A percentile compares a stretch with the other conserved stretches of the same genome.
phyloP scores from a whole-genome alignment of 1,140 invertebrate genomes.

The Drosophila asahinai region DNA sequence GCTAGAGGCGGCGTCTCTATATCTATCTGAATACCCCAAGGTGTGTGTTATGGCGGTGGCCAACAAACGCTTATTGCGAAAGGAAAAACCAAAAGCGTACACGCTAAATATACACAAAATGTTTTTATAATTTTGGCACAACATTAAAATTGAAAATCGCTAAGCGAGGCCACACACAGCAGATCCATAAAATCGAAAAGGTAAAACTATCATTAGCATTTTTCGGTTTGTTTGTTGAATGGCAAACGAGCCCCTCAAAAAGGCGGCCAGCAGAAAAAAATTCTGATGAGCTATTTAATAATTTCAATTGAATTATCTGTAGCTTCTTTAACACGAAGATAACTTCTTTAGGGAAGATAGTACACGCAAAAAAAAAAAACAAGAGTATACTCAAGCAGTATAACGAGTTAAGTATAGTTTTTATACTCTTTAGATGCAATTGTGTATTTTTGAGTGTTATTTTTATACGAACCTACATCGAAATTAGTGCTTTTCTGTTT shows the following conservation, averaged over 20 bases:
- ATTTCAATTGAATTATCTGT: background rate
- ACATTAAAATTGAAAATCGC: conserved; percentile 27
- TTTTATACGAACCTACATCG: too few species aligned
- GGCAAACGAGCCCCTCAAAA: conserved; percentile 20
- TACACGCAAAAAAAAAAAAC: too few species aligned
- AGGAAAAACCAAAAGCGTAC: conserved; percentile 21
- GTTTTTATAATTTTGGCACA: conserved; percentile 37
- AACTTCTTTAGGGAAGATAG: background rate
- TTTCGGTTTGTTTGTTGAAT: conserved; percentile 8
- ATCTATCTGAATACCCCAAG: conserved; percentile 10
- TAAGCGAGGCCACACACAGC: conserved; percentile 24
- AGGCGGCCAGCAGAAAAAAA: background rate
- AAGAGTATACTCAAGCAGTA: too few species aligned
- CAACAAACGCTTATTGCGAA: conserved; percentile 15
- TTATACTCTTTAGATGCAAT: too few species aligned
- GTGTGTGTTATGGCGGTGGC: background rate
- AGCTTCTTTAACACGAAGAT: background rate
- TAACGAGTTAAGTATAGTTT: too few species aligned
- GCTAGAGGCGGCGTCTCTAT: conserved; percentile 2
- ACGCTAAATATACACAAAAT: conserved; percentile 34
- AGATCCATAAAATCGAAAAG: conserved; percentile 13
- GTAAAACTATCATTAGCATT: conserved; percentile 10
- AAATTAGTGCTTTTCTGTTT: too few species aligned
- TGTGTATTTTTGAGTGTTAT: too few species aligned
- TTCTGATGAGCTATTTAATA: background rate